A percentile compares a stretch with the other conserved stretches of the same genome.
These are phyloP conservation scores for Andricus curvator DNA, from an alignment of 2,888 invertebrate genomes.

Conservation along the genomic window DNA sequence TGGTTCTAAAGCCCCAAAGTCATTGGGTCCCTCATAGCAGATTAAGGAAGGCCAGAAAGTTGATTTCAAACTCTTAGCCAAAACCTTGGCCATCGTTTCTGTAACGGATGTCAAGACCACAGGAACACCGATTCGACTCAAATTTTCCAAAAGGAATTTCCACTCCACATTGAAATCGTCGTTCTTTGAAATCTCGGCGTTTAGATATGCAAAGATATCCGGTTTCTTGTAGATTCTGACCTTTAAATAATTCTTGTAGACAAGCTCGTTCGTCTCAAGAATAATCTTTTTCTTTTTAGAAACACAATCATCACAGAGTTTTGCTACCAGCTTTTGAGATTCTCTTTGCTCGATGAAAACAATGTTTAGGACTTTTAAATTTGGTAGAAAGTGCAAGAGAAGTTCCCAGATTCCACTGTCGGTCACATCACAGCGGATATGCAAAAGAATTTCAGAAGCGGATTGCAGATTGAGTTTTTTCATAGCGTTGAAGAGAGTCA, in stretches of 20 bases:
- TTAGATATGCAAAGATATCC: not conserved
- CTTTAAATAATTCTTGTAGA: not conserved
- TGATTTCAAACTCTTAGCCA: not conserved
- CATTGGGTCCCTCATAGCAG: slow-evolving; percentile 11
- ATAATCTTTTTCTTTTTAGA: not conserved
- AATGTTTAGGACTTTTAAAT: not conserved
- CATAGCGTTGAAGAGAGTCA: not conserved
- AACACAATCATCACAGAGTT: not conserved
- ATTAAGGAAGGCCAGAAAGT: not conserved
- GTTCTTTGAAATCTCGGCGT: not conserved
- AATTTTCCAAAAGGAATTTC: not conserved
- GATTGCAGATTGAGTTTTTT: not conserved
- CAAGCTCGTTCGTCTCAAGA: not conserved
- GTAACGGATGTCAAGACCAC: not conserved
- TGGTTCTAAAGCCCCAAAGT: slow-evolving; percentile 1
- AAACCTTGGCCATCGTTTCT: not conserved
- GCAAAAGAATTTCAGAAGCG: not conserved
- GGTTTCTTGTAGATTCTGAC: not conserved
- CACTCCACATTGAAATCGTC: not conserved
- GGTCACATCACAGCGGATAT: not conserved
- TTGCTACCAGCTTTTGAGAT: not conserved
- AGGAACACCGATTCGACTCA: slow-evolving; percentile 2
- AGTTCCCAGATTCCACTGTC: not conserved
- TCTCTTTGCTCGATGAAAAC: not conserved
- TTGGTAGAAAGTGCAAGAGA: not conserved